Percentiles rank a stretch among this genome's conserved stretches.
These are phyloP conservation scores for Drosophila affinis DNA, from an alignment of 2,888 invertebrate genomes.

Conservation along the genomic window DNA sequence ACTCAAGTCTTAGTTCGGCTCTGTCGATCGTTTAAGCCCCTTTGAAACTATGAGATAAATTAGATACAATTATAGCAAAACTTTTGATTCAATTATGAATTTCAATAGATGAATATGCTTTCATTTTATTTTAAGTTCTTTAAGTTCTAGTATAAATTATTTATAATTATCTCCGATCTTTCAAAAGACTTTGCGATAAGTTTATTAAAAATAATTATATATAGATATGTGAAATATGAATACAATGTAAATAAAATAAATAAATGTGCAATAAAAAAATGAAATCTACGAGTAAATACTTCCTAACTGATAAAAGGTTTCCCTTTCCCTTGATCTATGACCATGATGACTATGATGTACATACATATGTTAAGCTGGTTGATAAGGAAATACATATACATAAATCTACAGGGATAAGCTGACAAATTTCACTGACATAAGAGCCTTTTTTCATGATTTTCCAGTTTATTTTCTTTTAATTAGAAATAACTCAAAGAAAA, in stretches of 20 bases:
- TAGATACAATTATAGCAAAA: not conserved
- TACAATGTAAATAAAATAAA: constrained; percentile 28
- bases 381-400: too few relatives aligned
- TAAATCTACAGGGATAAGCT: too few relatives aligned
- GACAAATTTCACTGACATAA: too few relatives aligned
- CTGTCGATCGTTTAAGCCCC: not conserved
- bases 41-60: not conserved
- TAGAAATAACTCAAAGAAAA: too few relatives aligned
- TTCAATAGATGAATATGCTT: not conserved
- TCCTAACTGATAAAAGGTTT: not conserved
- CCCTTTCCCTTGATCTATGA: too few relatives aligned
- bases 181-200: not conserved
- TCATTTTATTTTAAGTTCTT: not conserved
- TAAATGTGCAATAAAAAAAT: constrained; percentile 27
- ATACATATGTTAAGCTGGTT: too few relatives aligned
- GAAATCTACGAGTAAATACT: too few relatives aligned
- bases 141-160: not conserved
- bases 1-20: not conserved
- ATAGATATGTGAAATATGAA: constrained; percentile 20
- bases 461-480: too few relatives aligned
- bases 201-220: not conserved
- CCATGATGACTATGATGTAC: too few relatives aligned
- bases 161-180: not conserved
- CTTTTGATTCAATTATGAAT: not conserved
- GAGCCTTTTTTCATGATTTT: too few relatives aligned